These are phyloP conservation scores for Caretta caretta DNA, from an alignment of 2,113 vertebrate genomes.

Conservation along the genomic window DNA sequence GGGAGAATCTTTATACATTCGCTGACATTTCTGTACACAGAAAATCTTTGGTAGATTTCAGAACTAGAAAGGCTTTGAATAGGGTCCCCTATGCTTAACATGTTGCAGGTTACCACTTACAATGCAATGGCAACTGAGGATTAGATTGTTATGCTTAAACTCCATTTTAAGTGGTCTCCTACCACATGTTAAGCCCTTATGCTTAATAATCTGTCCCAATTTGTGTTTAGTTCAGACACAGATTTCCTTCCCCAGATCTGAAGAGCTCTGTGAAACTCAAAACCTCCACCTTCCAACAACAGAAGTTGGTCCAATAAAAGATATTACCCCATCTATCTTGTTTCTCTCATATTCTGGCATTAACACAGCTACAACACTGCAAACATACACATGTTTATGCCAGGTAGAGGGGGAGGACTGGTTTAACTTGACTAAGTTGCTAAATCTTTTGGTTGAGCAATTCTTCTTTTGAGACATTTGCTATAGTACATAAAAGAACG, in stretches of 20 bases:
- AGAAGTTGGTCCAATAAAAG: background rate
- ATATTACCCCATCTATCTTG: background rate
- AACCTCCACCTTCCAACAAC: background rate
- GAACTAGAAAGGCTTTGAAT: background rate
- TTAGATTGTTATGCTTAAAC: background rate
- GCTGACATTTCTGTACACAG: background rate
- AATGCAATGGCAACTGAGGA: background rate
- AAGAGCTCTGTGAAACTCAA: background rate
- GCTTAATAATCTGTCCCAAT: background rate
- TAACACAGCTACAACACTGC: background rate
- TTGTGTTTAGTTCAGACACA: background rate
- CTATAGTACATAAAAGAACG: background rate
- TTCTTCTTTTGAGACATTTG: background rate
- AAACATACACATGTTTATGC: background rate
- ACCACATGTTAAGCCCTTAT: background rate
- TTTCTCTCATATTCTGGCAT: background rate
- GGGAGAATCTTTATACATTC: accelerated
- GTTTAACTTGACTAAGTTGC: background rate
- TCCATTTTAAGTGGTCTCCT: background rate
- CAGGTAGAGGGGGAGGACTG: background rate
- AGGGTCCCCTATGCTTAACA: background rate
- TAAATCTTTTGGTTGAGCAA: background rate
- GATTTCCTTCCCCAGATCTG: background rate
- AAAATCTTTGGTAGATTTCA: background rate
- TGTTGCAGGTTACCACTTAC: background rate